Conservation (phyloP, 1,140 invertebrate genomes). For the Macrosteles quadrilineatus region DNA sequence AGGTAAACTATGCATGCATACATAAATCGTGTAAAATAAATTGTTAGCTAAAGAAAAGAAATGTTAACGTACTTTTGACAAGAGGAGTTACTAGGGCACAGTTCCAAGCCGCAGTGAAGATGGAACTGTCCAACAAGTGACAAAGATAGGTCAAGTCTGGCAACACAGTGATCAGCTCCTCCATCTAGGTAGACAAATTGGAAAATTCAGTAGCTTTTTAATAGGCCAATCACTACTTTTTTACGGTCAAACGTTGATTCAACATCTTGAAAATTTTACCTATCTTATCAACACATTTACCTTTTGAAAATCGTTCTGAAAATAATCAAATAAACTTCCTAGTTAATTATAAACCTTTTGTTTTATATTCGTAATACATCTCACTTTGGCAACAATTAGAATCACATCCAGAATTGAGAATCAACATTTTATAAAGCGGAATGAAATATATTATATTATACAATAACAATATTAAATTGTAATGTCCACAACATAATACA, state of each 20-base stretch:
- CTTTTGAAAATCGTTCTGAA: neutral
- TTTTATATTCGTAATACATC: neutral
- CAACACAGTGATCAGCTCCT: neutral
- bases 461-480: too few species aligned
- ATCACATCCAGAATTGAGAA: too few species aligned
- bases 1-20: too few species aligned
- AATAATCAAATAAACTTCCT: neutral
- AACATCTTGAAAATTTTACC: neutral
- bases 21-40: too few species aligned
- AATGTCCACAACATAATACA: neutral
- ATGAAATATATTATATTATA: too few species aligned
- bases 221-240: neutral
- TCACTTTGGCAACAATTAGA: too few species aligned
- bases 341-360: neutral
- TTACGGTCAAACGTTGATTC: neutral
- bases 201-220: neutral
- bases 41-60: too few species aligned
- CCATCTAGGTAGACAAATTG: neutral
- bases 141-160: constrained; percentile 1
- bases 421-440: too few species aligned
- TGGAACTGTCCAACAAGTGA: neutral
- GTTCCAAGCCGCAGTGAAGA: constrained; percentile 12
- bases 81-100: constrained; percentile 11
- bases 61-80: neutral
- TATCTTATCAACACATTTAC: neutral